Evolutionary conservation across 1,140 invertebrate genomes (phyloP).

Genomic region (Pissodes strobi): DNA sequence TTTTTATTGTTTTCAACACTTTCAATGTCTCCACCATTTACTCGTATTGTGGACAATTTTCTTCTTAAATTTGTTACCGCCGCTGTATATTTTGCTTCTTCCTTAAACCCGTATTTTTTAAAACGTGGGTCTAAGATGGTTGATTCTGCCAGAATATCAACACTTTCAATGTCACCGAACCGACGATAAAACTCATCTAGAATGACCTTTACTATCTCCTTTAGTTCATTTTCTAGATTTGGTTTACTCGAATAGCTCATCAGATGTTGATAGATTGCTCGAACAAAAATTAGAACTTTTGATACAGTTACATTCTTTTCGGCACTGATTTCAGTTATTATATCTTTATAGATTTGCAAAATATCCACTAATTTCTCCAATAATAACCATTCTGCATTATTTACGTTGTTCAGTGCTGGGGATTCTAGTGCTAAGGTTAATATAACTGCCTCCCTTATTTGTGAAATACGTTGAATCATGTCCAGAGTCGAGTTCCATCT

Average conservation of each 20-base stretch:
- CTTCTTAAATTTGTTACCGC: too few species aligned
- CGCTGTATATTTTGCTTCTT: constrained; percentile 9
- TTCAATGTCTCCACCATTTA: background rate
- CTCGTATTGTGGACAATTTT: too few species aligned
- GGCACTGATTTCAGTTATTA: background rate
- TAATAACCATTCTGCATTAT: background rate
- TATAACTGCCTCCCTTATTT: background rate
- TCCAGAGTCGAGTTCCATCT: constrained; percentile 18
- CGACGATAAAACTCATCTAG: background rate
- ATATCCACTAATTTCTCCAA: background rate
- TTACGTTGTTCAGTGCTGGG: background rate
- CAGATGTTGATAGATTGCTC: background rate
- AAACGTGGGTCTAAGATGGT: constrained; percentile 2
- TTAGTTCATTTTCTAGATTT: too few species aligned
- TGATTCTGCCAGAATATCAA: background rate
- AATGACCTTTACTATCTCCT: too few species aligned
- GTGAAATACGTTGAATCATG: background rate
- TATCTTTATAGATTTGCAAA: background rate
- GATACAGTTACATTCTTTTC: background rate
- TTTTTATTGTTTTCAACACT: too few species aligned
- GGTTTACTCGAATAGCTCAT: too few species aligned
- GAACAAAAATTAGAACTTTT: constrained; percentile 4
- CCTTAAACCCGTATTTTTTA: constrained; percentile 5
- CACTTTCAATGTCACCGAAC: background rate
- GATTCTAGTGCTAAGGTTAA: background rate